Percentiles rank a stretch among this genome's conserved stretches.
These are phyloP conservation scores for Acheta domesticus DNA, from an alignment of 2,888 invertebrate genomes.

Conservation along the genomic window DNA sequence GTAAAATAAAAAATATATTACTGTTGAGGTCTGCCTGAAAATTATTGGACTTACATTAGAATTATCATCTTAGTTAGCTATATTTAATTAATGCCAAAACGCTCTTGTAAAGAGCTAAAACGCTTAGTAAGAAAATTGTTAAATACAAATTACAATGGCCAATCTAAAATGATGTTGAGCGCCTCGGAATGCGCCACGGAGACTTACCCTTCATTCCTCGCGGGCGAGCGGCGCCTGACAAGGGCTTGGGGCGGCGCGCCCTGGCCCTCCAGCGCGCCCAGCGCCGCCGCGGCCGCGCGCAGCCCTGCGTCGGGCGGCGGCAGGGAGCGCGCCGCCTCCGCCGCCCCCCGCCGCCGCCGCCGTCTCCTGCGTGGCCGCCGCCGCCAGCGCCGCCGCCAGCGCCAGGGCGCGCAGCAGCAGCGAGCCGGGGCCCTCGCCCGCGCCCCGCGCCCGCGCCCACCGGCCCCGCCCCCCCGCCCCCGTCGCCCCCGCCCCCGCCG, in stretches of 20 bases:
- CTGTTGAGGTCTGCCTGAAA: too few species aligned
- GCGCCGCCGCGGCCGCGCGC: background rate
- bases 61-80: too few species aligned
- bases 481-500: background rate
- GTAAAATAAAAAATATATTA: too few species aligned
- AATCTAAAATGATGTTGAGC: too few species aligned
- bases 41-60: too few species aligned
- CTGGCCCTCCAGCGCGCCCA: background rate
- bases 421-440: background rate
- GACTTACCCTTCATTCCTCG: background rate
- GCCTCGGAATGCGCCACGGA: too few species aligned
- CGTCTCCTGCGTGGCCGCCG: background rate
- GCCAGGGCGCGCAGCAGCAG: background rate
- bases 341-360: background rate
- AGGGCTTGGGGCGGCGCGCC: background rate
- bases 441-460: background rate
- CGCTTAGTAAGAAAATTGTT: too few species aligned
- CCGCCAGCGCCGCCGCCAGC: conserved; percentile 5
- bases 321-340: background rate
- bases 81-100: too few species aligned
- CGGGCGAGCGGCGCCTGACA: background rate
- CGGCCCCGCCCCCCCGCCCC: background rate
- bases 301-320: background rate
- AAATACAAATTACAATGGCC: too few species aligned
- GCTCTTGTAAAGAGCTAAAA: too few species aligned